Evolutionary conservation across 2,888 invertebrate species (phyloP).

Genomic region (Onthophagus sagittarius): DNA sequence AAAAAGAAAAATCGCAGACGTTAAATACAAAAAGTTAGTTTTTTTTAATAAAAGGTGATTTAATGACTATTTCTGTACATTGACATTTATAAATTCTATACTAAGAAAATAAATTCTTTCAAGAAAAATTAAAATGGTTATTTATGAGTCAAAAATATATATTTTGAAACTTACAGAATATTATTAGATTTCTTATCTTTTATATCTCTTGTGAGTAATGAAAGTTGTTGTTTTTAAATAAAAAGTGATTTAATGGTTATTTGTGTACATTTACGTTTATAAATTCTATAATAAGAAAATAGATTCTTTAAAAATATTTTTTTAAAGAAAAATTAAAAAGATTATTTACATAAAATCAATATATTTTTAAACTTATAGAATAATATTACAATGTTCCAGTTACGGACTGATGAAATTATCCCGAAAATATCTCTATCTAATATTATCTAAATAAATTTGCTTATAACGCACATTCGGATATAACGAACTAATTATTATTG

Average conservation of each 20-base stretch:
- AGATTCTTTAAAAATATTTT: too few relatives aligned
- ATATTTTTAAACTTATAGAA: background rate
- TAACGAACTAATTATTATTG: too few relatives aligned
- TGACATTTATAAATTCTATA: background rate
- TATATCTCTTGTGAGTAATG: slow-evolving; percentile 2
- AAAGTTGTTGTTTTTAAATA: background rate
- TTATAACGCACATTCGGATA: too few relatives aligned
- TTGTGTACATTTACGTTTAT: background rate
- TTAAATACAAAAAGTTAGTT: slow-evolving; percentile 29
- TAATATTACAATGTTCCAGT: too few relatives aligned
- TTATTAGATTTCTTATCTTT: slow-evolving; percentile 9
- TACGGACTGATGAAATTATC: too few relatives aligned
- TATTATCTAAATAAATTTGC: too few relatives aligned
- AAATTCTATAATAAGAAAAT: background rate
- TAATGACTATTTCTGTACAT: slow-evolving; percentile 2
- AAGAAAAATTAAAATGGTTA: background rate
- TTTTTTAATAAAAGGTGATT: background rate
- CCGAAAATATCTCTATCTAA: too few relatives aligned
- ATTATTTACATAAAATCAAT: background rate
- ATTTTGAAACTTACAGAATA: background rate
- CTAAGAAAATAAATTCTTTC: background rate
- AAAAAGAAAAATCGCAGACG: slow-evolving; percentile 46
- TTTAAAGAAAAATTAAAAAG: background rate
- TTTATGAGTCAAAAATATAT: background rate
- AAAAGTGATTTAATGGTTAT: background rate